A percentile compares a stretch with the other conserved stretches of the same genome.
phyloP scores from a whole-genome alignment of 2,113 vertebrate genomes.

The Pollachius pollachius region DNA sequence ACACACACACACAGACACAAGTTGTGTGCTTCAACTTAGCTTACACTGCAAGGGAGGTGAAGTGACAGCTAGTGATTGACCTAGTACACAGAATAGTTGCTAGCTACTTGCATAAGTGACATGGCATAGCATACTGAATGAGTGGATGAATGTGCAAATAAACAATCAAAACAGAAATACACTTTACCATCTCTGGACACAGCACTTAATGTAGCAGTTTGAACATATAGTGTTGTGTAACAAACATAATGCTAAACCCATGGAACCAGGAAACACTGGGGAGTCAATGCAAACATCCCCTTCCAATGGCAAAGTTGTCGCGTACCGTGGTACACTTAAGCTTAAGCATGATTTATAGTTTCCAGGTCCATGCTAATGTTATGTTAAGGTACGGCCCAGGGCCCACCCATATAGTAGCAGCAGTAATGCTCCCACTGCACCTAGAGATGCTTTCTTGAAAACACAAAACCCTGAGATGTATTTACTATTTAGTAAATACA shows the following conservation, averaged over 20 bases:
- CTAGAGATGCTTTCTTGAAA: too few species aligned
- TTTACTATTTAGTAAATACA: too few species aligned
- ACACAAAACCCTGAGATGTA: too few species aligned
- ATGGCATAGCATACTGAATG: too few species aligned
- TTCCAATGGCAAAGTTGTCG: constrained; percentile 26
- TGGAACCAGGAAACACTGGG: constrained; percentile 44
- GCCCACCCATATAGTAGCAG: constrained; percentile 22
- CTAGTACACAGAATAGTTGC: background rate
- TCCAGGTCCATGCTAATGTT: constrained; percentile 39
- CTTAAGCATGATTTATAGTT: constrained; percentile 40
- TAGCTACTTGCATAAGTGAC: constrained; percentile 1
- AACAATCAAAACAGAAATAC: too few species aligned
- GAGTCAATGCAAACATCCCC: constrained; percentile 55
- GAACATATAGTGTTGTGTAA: too few species aligned
- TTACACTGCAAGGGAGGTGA: constrained; percentile 2
- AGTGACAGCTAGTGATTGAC: too few species aligned
- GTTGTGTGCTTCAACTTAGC: background rate
- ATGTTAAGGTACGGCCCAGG: constrained; percentile 23
- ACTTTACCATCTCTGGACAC: constrained; percentile 13
- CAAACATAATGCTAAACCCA: too few species aligned
- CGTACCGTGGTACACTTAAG: constrained; percentile 22
- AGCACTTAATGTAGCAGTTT: background rate
- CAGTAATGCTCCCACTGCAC: background rate
- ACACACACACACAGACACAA: background rate
- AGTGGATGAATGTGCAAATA: too few species aligned